Conservation (phyloP, 92 coral and sea anemone species). For the Siderastrea radians region DNA sequence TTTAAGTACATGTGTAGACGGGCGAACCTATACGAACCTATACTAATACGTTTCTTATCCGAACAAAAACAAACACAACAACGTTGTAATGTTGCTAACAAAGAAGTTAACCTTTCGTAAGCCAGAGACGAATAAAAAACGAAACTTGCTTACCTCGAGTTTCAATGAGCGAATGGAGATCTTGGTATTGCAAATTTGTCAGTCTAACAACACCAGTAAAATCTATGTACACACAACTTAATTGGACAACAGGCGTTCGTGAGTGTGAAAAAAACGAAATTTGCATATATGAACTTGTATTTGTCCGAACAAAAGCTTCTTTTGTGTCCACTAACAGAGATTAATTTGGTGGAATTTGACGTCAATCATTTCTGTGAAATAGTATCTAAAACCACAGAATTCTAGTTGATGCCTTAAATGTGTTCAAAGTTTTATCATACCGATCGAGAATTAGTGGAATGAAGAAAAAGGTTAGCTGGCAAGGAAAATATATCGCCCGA, state of each 20-base stretch:
- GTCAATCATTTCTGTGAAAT: not conserved
- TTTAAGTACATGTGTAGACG: not conserved
- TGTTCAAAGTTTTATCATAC: not conserved
- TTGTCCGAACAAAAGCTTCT: not conserved
- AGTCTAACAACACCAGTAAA: not conserved
- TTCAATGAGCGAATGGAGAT: constrained; percentile 10
- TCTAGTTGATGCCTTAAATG: not conserved
- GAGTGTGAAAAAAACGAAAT: constrained; percentile 8
- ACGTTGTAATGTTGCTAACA: not conserved
- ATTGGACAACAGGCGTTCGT: not conserved
- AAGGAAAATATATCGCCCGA: not conserved
- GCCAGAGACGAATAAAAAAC: not conserved
- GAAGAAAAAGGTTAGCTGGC: not conserved
- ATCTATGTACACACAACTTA: not conserved
- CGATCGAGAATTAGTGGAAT: not conserved
- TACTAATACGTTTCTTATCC: not conserved
- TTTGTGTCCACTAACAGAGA: not conserved
- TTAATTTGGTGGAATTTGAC: not conserved
- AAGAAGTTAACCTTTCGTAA: not conserved
- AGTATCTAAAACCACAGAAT: not conserved
- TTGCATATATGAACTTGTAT: constrained; percentile 14
- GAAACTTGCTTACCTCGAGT: not conserved
- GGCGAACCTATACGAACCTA: not conserved
- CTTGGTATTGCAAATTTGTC: constrained; percentile 2
- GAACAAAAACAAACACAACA: not conserved